These are phyloP conservation scores for Lepidothrix coronata DNA, from an alignment of 2,113 vertebrate genomes.

Conservation along the genomic window DNA sequence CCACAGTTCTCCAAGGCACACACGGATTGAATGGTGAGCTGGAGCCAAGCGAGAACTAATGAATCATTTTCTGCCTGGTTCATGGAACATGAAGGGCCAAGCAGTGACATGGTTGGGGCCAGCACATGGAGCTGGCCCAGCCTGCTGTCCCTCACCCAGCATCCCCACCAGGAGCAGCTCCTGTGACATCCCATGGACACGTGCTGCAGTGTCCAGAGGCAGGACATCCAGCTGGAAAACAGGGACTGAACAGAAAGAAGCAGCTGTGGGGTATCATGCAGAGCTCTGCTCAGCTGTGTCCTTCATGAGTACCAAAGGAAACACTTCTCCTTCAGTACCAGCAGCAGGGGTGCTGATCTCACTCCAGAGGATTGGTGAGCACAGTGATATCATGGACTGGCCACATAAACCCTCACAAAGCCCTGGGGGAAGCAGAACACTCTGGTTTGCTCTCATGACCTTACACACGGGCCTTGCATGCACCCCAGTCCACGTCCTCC, in stretches of 20 bases:
- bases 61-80: not conserved
- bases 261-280: not conserved
- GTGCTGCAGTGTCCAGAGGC: accelerated
- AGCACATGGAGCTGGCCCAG: not conserved
- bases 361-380: accelerated
- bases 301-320: not conserved
- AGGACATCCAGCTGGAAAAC: not conserved
- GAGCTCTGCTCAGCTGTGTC: not conserved
- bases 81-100: accelerated
- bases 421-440: not conserved
- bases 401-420: not conserved
- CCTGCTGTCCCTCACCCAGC: not conserved
- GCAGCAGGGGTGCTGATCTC: not conserved
- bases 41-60: not conserved
- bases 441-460: not conserved
- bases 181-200: not conserved
- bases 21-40: accelerated
- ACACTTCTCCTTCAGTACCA: not conserved
- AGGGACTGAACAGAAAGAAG: not conserved
- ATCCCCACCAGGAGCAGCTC: not conserved
- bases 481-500: accelerated
- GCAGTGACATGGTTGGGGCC: not conserved
- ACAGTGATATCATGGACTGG: accelerated
- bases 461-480: accelerated
- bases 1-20: not conserved